A percentile compares a stretch with the other conserved stretches of the same genome.
phyloP scores from a whole-genome alignment of 2,113 vertebrate species.

The Tapirus terrestris region DNA sequence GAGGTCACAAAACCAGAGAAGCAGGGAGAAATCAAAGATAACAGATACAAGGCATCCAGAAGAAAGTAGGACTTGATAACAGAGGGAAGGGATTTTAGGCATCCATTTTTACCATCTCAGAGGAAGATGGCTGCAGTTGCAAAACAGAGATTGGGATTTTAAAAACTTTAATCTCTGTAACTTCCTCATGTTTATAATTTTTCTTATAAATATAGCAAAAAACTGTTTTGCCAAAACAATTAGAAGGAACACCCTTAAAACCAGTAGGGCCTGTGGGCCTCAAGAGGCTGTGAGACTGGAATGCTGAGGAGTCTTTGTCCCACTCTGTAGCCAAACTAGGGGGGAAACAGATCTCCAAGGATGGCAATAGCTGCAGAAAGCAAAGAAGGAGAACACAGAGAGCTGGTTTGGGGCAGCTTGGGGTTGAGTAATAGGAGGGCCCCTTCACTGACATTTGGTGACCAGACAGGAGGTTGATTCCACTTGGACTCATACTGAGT shows the following conservation, averaged over 20 bases:
- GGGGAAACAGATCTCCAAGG: background rate
- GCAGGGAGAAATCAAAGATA: background rate
- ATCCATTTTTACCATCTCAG: slow-evolving; percentile 5
- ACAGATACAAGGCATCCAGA: background rate
- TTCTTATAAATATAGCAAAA: background rate
- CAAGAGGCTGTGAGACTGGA: background rate
- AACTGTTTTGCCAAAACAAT: background rate
- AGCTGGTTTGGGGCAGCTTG: background rate
- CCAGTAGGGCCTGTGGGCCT: background rate
- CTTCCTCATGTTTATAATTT: background rate
- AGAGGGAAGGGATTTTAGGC: background rate
- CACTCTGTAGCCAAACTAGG: background rate
- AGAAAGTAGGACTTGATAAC: background rate
- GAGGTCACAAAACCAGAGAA: background rate
- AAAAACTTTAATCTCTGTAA: background rate
- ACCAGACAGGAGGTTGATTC: background rate
- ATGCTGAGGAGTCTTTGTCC: background rate
- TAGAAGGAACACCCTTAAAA: background rate
- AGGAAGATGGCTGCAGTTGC: background rate
- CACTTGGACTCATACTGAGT: background rate
- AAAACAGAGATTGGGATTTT: background rate
- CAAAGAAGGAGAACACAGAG: background rate
- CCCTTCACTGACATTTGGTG: background rate
- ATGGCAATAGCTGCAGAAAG: background rate
- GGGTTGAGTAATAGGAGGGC: background rate